phyloP scores from a whole-genome alignment of 2,113 vertebrate genomes.

The Lasiurus cinereus region DNA sequence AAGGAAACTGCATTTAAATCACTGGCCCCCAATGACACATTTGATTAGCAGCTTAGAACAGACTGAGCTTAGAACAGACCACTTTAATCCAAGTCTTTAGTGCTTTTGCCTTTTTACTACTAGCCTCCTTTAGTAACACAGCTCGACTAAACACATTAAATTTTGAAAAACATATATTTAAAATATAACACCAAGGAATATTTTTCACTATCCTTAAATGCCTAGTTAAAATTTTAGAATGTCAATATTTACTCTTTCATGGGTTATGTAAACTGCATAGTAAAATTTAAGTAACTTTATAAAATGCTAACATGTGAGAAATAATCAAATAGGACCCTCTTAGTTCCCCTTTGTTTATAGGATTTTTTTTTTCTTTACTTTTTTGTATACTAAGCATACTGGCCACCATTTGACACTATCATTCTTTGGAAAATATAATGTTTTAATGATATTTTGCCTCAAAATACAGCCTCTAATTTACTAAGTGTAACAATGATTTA shows the following conservation, averaged over 20 bases:
- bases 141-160: background rate
- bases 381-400: background rate
- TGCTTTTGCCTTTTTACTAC: background rate
- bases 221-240: background rate
- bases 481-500: background rate
- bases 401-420: background rate
- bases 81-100: background rate
- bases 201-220: background rate
- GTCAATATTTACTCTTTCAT: background rate
- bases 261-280: background rate
- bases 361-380: background rate
- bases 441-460: background rate
- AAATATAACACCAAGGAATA: background rate
- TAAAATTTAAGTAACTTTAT: slow-evolving; percentile 12
- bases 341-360: background rate
- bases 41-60: background rate
- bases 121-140: background rate
- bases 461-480: background rate
- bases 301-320: slow-evolving; percentile 13
- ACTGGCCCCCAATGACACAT: background rate
- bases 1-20: background rate
- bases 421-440: background rate
- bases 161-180: slow-evolving; percentile 16
- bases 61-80: background rate
- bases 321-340: background rate